Base-by-base conservation (phyloP, 92 coral and sea anemone genomes). In the Nematostella vectensis region DNA sequence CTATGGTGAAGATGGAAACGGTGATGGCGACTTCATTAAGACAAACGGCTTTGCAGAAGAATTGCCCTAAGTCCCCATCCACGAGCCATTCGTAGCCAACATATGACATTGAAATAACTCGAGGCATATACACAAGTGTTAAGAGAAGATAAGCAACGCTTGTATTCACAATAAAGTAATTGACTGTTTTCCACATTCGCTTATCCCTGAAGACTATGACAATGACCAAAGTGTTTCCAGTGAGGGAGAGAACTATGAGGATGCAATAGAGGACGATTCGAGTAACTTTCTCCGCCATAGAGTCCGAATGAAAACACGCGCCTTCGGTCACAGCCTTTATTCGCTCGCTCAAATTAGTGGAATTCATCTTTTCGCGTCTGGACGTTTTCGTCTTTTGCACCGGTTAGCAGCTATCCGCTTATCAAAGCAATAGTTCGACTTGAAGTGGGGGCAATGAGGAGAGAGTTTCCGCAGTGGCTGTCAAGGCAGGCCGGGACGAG, bases 101-200 rank as follows among this genome's bases (percentile, higher is more conserved):
- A 9, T 50, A 76, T 26, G 69, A 50, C 12, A 74, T 47, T 0
- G 87, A 55, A 6, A 74, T 58, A 0, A 59, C 62, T 6, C 94
- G 70, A 1, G 87, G 83, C 94, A 83, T 83, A 68, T 79, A 83
- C 1, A 49, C 42, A 12, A 58, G 16, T 0, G 94, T 83, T 36
- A 80, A 72, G 1, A 83, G 48, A 11, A 79, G 56, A 25, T 74
- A 80, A 2, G 94, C 86, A 13, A 58, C 52, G 31, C 83, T 67
- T 77, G 77, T 75, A 19, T 83, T 83, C 50, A 79, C 83, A 45
- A 83, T 83, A 50, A 83, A 83, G 37, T 51, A 83, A 61, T 83
- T 70, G 31, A 83, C 70, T 11, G 87, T 82, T 28, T 69, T 80
- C 53, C 72, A 31, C 79, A 83, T 50, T 1, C 65, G 59, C 47